Conservation (phyloP, 2,113 vertebrate genomes). For the Syngnathoides biaculeatus region DNA sequence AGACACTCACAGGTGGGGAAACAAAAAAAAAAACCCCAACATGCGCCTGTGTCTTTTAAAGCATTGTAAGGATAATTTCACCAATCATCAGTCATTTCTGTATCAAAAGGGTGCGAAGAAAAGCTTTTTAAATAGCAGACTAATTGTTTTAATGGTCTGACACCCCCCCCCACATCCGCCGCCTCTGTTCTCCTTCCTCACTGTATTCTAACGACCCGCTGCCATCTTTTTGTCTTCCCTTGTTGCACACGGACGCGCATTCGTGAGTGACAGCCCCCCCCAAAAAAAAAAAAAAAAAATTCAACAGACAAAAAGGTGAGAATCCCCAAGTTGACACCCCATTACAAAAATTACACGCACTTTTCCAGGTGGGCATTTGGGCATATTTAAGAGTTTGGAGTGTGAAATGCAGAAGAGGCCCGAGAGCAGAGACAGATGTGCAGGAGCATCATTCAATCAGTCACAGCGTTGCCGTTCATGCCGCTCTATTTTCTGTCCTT, state of each 20-base stretch:
- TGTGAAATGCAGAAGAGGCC: constrained; percentile 4
- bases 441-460: constrained; percentile 28
- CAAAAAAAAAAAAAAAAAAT: too few species aligned
- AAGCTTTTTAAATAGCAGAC: constrained; percentile 56
- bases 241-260: constrained; percentile 16
- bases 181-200: constrained; percentile 52
- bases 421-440: constrained; percentile 13
- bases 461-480: constrained; percentile 23
- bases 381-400: constrained; percentile 20
- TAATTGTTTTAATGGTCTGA: constrained; percentile 65
- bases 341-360: constrained; percentile 47
- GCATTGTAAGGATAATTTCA: constrained; percentile 57
- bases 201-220: constrained; percentile 56
- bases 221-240: constrained; percentile 33
- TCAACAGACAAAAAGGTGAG: constrained; percentile 62
- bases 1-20: constrained; percentile 45
- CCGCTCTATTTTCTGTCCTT: constrained; percentile 12
- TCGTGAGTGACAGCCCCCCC: constrained; percentile 64
- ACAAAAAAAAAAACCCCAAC: constrained; percentile 9
- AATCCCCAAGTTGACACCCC: constrained; percentile 62
- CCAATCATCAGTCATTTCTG: constrained; percentile 45
- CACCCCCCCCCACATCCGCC: constrained; percentile 21
- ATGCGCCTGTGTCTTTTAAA: constrained; percentile 26
- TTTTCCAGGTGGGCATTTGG: constrained; percentile 17
- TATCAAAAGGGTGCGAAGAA: constrained; percentile 52